phyloP scores from a whole-genome alignment of 1,140 invertebrate genomes.

The Aphidius ervi region DNA sequence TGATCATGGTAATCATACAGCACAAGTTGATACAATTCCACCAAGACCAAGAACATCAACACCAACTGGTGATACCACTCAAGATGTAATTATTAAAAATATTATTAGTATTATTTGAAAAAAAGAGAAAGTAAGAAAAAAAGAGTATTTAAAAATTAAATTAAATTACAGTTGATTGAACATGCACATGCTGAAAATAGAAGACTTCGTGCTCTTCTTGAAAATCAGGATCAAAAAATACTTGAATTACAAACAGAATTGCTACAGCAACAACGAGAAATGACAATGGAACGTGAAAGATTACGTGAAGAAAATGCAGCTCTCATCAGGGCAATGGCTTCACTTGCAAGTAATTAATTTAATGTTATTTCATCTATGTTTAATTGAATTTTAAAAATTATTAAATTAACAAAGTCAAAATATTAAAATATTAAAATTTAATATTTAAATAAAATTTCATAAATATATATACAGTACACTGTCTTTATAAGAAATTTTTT shows the following conservation, averaged over 20 bases:
- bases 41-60: slow-evolving; percentile 40
- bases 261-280: slow-evolving; percentile 46
- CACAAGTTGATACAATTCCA: slow-evolving; percentile 27
- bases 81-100: slow-evolving; percentile 35
- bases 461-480: too few species aligned
- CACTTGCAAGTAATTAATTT: slow-evolving; percentile 43
- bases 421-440: too few species aligned
- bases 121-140: neutral
- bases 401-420: neutral
- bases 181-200: slow-evolving; percentile 57
- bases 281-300: slow-evolving; percentile 52
- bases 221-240: slow-evolving; percentile 58
- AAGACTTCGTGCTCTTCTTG: slow-evolving; percentile 53
- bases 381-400: neutral
- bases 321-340: slow-evolving; percentile 54
- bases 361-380: slow-evolving; percentile 10
- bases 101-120: neutral
- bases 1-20: slow-evolving; percentile 36
- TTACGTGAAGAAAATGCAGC: slow-evolving; percentile 55
- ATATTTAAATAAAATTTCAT: too few species aligned
- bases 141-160: neutral
- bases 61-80: slow-evolving; percentile 45
- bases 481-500: too few species aligned
- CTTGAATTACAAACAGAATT: slow-evolving; percentile 51
- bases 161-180: slow-evolving; percentile 46